phyloP scores from a whole-genome alignment of 2,113 vertebrate genomes.

The Austrofundulus limnaeus region DNA sequence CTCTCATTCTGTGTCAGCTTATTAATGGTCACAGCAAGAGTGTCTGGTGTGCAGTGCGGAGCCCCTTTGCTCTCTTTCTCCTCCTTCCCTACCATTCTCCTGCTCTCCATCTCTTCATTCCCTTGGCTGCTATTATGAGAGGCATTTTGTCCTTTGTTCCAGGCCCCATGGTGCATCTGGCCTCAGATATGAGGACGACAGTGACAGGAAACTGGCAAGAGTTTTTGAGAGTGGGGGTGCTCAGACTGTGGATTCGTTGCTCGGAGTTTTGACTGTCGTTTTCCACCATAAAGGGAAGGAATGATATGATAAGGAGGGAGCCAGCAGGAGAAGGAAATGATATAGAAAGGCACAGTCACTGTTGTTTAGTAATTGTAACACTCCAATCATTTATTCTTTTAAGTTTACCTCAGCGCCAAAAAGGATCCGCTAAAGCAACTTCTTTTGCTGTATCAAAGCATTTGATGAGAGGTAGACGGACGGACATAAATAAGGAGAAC shows the following conservation, averaged over 20 bases:
- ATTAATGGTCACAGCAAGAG: constrained; percentile 75
- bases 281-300: constrained; percentile 66
- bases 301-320: constrained; percentile 65
- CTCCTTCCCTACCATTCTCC: constrained; percentile 54
- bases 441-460: constrained; percentile 28
- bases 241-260: constrained; percentile 55
- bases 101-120: constrained; percentile 62
- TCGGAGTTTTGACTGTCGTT: constrained; percentile 55
- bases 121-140: constrained; percentile 78
- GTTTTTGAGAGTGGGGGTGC: constrained; percentile 45
- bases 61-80: constrained; percentile 50
- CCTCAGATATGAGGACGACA: constrained; percentile 74
- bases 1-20: constrained; percentile 58
- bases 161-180: constrained; percentile 80
- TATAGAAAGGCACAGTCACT: constrained; percentile 29
- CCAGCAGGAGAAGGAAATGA: constrained; percentile 56
- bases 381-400: constrained; percentile 19
- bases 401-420: constrained; percentile 16
- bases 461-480: constrained; percentile 1
- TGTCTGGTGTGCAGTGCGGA: constrained; percentile 72
- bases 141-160: constrained; percentile 82
- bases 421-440: constrained; percentile 22
- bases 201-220: constrained; percentile 69
- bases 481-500: constrained; percentile 13
- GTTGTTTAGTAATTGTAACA: not conserved